These are phyloP conservation scores for Myotis myotis DNA, from an alignment of 2,797 vertebrate genomes.

Conservation along the genomic window DNA sequence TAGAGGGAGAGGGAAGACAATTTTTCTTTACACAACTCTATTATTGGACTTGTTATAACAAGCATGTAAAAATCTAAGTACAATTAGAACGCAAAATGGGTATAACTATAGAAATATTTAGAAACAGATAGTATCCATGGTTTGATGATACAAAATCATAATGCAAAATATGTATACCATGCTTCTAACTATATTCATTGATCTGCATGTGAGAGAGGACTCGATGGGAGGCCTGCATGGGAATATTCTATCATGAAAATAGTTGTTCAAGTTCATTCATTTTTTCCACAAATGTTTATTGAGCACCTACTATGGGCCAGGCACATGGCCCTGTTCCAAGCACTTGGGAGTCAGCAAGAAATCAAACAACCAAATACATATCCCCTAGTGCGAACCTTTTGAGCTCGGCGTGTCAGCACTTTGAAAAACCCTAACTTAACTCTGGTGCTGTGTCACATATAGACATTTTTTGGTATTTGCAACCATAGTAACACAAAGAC, in stretches of 20 bases:
- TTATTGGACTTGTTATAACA: background rate
- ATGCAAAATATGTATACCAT: background rate
- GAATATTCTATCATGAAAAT: background rate
- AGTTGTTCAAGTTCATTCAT: background rate
- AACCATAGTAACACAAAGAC: too few species aligned
- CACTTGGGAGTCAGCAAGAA: background rate
- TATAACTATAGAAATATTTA: background rate
- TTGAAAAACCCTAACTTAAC: too few species aligned
- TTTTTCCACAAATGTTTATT: background rate
- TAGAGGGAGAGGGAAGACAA: background rate
- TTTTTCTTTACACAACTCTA: background rate
- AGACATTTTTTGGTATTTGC: too few species aligned
- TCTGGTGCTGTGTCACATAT: too few species aligned
- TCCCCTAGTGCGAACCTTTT: background rate
- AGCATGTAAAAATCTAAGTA: background rate
- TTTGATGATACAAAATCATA: background rate
- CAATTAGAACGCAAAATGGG: conserved; percentile 14
- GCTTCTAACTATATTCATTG: background rate
- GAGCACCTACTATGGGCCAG: background rate
- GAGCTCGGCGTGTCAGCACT: too few species aligned
- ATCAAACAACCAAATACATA: background rate
- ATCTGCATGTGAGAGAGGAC: background rate
- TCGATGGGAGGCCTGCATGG: background rate
- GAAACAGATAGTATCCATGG: background rate
- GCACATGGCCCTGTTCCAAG: background rate